Conservation (phyloP, 2,888 invertebrate species). For the Polydesmus complanatus region DNA sequence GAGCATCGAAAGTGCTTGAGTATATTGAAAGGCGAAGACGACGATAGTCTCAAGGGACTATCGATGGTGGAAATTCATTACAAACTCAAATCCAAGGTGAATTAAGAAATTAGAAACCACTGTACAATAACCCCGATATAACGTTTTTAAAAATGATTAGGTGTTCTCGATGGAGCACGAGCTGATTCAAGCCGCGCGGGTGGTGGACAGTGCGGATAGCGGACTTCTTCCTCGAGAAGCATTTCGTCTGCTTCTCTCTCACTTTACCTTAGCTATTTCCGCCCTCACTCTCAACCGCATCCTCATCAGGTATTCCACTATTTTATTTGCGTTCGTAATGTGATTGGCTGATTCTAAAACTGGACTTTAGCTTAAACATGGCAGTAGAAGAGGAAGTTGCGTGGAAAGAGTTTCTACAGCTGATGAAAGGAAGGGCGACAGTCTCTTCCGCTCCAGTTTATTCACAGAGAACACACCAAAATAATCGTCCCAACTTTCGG, state of each 20-base stretch:
- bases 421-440: neutral
- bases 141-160: neutral
- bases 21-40: neutral
- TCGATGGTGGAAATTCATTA: neutral
- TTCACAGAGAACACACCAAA: neutral
- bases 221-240: neutral
- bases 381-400: neutral
- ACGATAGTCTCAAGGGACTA: neutral
- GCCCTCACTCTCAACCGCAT: neutral
- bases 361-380: neutral
- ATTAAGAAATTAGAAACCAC: neutral
- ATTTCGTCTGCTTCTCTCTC: slow-evolving; percentile 1
- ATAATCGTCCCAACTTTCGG: neutral
- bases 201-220: neutral
- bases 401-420: neutral
- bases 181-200: neutral
- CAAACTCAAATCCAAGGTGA: slow-evolving; percentile 3
- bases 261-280: neutral
- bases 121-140: neutral
- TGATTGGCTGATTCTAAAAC: neutral
- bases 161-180: neutral
- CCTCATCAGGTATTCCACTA: neutral
- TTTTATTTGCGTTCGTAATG: neutral
- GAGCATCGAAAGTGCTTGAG: neutral
- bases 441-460: neutral